A percentile compares a stretch with the other conserved stretches of the same genome.
phyloP scores from a whole-genome alignment of 2,888 invertebrate genomes.

The Phanerotoma sp. region DNA sequence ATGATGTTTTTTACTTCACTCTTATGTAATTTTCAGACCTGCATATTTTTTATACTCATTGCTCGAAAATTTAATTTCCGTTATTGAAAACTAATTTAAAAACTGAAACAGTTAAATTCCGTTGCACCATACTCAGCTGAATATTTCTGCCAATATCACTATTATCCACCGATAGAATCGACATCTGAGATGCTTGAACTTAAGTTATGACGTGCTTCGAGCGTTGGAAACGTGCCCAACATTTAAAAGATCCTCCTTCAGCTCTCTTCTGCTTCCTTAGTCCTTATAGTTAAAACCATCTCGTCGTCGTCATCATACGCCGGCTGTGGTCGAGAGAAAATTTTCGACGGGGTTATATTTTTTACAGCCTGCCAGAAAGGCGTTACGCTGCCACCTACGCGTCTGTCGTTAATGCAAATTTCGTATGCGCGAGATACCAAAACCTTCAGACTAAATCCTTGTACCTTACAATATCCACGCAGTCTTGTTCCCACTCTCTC shows the following conservation, averaged over 20 bases:
- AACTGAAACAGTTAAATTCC: neutral
- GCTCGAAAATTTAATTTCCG: neutral
- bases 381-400: constrained; percentile 38
- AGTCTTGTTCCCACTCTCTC: neutral
- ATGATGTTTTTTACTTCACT: no score
- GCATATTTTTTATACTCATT: neutral
- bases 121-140: neutral
- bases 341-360: constrained; percentile 21
- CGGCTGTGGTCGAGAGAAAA: constrained; percentile 10
- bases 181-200: constrained; percentile 11
- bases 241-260: neutral
- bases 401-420: constrained; percentile 38
- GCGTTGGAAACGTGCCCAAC: constrained; percentile 2
- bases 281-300: neutral
- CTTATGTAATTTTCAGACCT: neutral
- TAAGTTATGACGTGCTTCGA: constrained; percentile 11
- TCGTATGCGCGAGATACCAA: constrained; percentile 2
- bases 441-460: no score
- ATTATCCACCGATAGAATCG: constrained; percentile 12
- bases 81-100: neutral
- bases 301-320: neutral
- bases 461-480: neutral
- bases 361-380: constrained; percentile 32
- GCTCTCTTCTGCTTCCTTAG: neutral
- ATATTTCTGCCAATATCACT: constrained; percentile 6